A percentile compares a stretch with the other conserved stretches of the same genome.
phyloP scores from a whole-genome alignment of 23 tunicate genomes.

The Styela plicata region DNA sequence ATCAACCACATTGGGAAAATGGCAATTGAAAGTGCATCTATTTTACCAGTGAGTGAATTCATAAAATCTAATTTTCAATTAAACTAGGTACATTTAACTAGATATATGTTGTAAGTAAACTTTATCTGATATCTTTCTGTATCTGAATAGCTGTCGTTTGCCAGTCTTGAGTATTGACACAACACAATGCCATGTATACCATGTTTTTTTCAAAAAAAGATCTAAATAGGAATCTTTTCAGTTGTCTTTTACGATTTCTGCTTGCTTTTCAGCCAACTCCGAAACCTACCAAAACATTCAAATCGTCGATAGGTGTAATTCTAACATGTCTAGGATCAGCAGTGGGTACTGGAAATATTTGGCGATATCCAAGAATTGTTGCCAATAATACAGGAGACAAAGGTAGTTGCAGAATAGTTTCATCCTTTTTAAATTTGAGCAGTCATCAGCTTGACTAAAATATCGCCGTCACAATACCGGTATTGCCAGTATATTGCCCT shows the following conservation, averaged over 20 bases:
- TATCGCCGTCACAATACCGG: too few relatives aligned
- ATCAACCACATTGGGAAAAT: too few relatives aligned
- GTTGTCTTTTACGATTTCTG: background rate
- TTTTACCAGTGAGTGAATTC: background rate
- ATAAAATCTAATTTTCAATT: too few relatives aligned
- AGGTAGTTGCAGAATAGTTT: too few relatives aligned
- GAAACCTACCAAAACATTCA: constrained; percentile 69
- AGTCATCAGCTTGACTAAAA: too few relatives aligned
- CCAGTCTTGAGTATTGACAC: background rate
- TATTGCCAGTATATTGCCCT: too few relatives aligned
- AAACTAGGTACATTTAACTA: background rate
- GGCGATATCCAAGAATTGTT: constrained; percentile 86
- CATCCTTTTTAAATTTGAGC: too few relatives aligned
- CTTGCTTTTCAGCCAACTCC: constrained; percentile 1
- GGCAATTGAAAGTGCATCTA: background rate
- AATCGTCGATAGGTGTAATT: constrained; percentile 62
- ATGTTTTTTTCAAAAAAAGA: background rate
- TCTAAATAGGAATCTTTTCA: too few relatives aligned
- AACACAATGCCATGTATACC: background rate
- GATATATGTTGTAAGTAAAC: background rate
- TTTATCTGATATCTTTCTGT: background rate
- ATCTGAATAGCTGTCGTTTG: background rate
- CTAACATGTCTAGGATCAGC: constrained; percentile 87
- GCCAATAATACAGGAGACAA: constrained; percentile 77
- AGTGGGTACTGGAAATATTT: constrained; percentile 89